phyloP scores from a whole-genome alignment of 2,888 invertebrate species.

The Dicyrtoma fusca region DNA sequence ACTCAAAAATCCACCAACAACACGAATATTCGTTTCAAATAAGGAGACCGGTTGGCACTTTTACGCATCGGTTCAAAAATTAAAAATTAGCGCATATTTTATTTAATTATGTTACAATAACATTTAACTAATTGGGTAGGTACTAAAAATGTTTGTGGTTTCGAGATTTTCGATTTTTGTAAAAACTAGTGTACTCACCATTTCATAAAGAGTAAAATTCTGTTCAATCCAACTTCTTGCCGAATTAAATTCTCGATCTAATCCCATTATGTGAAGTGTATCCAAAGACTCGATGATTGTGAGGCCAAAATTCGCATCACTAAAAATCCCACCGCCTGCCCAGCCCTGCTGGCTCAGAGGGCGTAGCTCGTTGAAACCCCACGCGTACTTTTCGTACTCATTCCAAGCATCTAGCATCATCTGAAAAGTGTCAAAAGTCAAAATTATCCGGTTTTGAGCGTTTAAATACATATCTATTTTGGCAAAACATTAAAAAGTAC shows the following conservation, averaged over 20 bases:
- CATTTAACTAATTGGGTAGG: no score
- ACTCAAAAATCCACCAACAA: conserved; percentile 87
- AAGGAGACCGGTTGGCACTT: conserved; percentile 71
- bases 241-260: conserved; percentile 88
- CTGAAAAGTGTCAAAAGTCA: no score
- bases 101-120: background rate
- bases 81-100: conserved; percentile 14
- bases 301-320: conserved; percentile 81
- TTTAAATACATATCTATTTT: background rate
- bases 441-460: conserved; percentile 52
- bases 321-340: conserved; percentile 82
- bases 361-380: conserved; percentile 97
- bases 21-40: conserved; percentile 96
- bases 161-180: no score
- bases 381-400: conserved; percentile 94
- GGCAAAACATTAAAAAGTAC: background rate
- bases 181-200: conserved; percentile 57
- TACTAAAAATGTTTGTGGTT: background rate
- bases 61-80: no score
- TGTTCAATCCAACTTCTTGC: conserved; percentile 92
- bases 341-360: conserved; percentile 89
- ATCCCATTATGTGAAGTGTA: conserved; percentile 94
- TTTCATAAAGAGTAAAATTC: conserved; percentile 70
- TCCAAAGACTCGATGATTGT: conserved; percentile 96
- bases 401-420: conserved; percentile 99